These are phyloP conservation scores for Sebastes nivosus DNA, from an alignment of 2,797 vertebrate species.

Conservation along the genomic window DNA sequence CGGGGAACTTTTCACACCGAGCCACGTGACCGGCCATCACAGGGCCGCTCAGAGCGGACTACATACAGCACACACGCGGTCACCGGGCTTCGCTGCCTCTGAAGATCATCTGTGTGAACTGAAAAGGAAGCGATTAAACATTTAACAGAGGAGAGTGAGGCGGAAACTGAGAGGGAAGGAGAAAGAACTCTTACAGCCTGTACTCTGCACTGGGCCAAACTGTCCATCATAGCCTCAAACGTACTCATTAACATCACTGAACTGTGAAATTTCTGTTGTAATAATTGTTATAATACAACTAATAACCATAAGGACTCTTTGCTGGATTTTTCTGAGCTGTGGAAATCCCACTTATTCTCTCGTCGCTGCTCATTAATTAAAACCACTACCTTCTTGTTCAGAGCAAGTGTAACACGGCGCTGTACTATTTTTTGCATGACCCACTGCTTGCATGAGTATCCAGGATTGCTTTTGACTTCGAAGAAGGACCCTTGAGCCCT, in stretches of 20 bases:
- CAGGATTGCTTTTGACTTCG: slow-evolving; percentile 67
- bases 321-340: slow-evolving; percentile 27
- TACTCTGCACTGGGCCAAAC: slow-evolving; percentile 2
- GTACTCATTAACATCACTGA: slow-evolving; percentile 30
- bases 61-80: slow-evolving; percentile 18
- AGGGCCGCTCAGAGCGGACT: slow-evolving; percentile 15
- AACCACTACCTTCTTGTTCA: slow-evolving; percentile 38
- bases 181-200: slow-evolving; percentile 16
- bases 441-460: slow-evolving; percentile 61
- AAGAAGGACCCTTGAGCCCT: slow-evolving; percentile 66
- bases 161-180: slow-evolving; percentile 35
- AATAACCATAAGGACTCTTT: slow-evolving; percentile 28
- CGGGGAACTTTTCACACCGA: slow-evolving; percentile 35
- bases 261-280: slow-evolving; percentile 30
- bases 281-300: slow-evolving; percentile 29
- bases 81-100: slow-evolving; percentile 32
- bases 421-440: slow-evolving; percentile 60
- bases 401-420: slow-evolving; percentile 15
- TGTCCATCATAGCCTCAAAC: slow-evolving; percentile 42
- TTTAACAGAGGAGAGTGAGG: slow-evolving; percentile 49
- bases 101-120: slow-evolving; percentile 44
- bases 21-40: slow-evolving; percentile 18
- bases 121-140: slow-evolving; percentile 51
- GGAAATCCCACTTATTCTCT: slow-evolving; percentile 21
- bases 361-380: slow-evolving; percentile 25